Evolutionary conservation across 2,888 invertebrate species (phyloP), one percentile per base, ranked within the genome.

Genomic region (Drosophila percnosoma): DNA sequence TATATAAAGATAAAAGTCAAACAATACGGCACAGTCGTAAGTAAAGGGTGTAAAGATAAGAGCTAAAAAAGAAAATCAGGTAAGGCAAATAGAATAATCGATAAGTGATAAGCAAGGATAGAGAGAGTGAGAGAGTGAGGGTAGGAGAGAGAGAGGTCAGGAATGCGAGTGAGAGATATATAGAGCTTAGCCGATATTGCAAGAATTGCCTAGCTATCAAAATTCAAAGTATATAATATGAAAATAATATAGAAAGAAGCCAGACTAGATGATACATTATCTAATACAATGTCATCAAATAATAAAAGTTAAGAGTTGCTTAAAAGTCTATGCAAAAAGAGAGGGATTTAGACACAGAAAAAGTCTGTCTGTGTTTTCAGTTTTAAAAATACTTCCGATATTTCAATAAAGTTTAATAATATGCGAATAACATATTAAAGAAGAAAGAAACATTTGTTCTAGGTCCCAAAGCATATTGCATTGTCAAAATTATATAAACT

Each of bases 41-140:
- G 31, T 36, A 63, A 58, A 31, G 40, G 36, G 59, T 60, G 60
- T 48, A 70, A 70, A 66, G 66, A 75, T 80, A 75, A 58, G 51
- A 64, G 49, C 27, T n/a, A 29, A 54, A 59, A 34, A 57, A 48
- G 31, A 13, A 52, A 62, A 57, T 33, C n/a, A 57, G 52, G 42
- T 52, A 63, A 48, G 34, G 24, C 33, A 57, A 57, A 29, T 38
- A 58, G 31, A 73, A 54, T 64, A 36, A 53, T 63, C 64, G 58
- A 72, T 73, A 71, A 73, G 45, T 58, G 58, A 63, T 53, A 64
- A 48, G 45, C 33, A 42, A 52, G 15, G 45, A 49, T 36, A 45
- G 10, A 3, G 48, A 5, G 33, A 21, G 2, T 2, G 2, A 15
- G 24, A 7, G 1, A 2, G 13, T n/a, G 2, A 10, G 11, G 0